phyloP scores from a whole-genome alignment of 1,140 invertebrate species.

The Whitmania pigra region DNA sequence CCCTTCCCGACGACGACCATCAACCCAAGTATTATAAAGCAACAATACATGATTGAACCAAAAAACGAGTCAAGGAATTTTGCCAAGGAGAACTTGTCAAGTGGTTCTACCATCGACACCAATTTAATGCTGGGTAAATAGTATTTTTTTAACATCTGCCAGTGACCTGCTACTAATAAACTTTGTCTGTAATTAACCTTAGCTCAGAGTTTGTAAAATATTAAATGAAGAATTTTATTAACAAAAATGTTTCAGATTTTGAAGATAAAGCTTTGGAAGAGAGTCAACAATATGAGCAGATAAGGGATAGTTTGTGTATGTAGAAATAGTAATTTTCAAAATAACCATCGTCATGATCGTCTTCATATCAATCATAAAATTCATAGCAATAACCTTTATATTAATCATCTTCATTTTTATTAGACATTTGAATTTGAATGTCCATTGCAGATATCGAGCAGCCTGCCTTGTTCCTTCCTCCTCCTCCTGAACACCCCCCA shows the following conservation, averaged over 20 bases:
- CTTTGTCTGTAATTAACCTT: background rate
- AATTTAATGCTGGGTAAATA: background rate
- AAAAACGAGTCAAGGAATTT: background rate
- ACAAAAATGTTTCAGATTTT: constrained; percentile 1
- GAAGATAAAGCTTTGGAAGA: constrained; percentile 6
- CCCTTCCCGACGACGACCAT: background rate
- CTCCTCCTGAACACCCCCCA: constrained; percentile 4
- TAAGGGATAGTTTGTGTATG: background rate
- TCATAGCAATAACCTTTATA: too few relatives aligned
- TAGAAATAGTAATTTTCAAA: constrained; percentile 3
- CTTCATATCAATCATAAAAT: too few relatives aligned
- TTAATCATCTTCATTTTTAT: too few relatives aligned
- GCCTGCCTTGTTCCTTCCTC: background rate
- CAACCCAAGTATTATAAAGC: background rate
- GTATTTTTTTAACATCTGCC: background rate
- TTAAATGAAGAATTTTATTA: background rate
- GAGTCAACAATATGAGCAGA: constrained; percentile 1
- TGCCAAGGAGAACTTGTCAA: background rate
- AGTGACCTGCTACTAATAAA: background rate
- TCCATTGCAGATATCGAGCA: background rate
- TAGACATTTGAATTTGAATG: background rate
- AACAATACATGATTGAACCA: constrained; percentile 6
- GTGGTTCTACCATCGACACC: constrained; percentile 3
- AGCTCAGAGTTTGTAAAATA: background rate
- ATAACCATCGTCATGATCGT: too few relatives aligned